Evolutionary conservation across 1,140 invertebrate species (phyloP).

Genomic region (Drosophila arawakana): DNA sequence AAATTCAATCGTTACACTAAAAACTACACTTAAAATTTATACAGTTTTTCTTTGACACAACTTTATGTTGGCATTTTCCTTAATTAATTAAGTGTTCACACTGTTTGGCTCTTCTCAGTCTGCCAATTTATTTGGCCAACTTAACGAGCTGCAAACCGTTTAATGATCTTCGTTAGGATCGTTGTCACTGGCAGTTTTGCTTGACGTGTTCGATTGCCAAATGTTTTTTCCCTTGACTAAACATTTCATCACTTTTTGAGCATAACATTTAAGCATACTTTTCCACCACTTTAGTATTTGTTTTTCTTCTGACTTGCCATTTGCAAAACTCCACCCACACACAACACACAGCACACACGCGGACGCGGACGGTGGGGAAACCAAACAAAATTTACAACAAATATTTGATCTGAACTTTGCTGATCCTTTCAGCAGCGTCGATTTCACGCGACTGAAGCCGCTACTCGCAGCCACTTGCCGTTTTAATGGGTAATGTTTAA

Average conservation of each 20-base stretch:
- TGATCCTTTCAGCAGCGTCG: slow-evolving; percentile 55
- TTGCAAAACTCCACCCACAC: slow-evolving; percentile 21
- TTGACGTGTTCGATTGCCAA: slow-evolving; percentile 18
- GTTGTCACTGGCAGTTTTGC: not conserved
- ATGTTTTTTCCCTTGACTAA: slow-evolving; percentile 29
- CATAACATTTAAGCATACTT: slow-evolving; percentile 8
- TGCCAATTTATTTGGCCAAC: too few relatives aligned
- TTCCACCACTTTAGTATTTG: not conserved
- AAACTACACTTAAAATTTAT: too few relatives aligned
- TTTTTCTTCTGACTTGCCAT: slow-evolving; percentile 17
- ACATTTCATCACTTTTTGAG: slow-evolving; percentile 21
- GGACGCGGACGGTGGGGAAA: not conserved
- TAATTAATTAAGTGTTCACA: too few relatives aligned
- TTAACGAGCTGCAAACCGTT: not conserved
- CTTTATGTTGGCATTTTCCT: too few relatives aligned
- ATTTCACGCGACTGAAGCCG: slow-evolving; percentile 57
- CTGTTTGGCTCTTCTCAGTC: too few relatives aligned
- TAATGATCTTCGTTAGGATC: not conserved
- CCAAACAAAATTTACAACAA: not conserved
- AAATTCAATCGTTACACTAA: too few relatives aligned
- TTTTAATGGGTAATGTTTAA: slow-evolving; percentile 60
- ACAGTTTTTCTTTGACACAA: too few relatives aligned
- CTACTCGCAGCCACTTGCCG: slow-evolving; percentile 18
- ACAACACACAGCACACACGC: not conserved
- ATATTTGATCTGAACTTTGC: not conserved